Evolutionary conservation across 35 echinoderm and acorn worm species (phyloP).

Genomic region (Strongylocentrotus purpuratus): DNA sequence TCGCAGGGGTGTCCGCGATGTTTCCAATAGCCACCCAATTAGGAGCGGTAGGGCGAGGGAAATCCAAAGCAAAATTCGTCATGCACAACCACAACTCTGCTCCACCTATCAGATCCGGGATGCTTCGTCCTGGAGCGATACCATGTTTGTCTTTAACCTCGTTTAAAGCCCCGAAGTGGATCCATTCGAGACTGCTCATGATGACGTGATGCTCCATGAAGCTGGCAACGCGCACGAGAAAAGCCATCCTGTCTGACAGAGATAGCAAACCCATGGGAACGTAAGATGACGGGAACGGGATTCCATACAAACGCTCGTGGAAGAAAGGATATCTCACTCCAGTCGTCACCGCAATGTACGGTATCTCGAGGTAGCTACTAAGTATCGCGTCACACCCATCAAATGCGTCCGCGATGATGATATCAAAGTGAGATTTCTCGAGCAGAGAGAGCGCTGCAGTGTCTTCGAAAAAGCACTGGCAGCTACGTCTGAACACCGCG

Average conservation of each 20-base stretch:
- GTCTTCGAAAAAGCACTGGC: not conserved
- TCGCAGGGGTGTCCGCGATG: no score
- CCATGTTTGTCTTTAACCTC: not conserved
- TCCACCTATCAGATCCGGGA: not conserved
- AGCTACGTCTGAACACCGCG: not conserved
- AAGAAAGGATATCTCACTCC: not conserved
- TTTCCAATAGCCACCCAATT: no score
- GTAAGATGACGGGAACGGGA: slow-evolving; percentile 1
- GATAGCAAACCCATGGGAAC: not conserved
- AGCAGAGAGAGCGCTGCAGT: not conserved
- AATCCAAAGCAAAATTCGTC: no score
- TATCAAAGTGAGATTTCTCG: not conserved
- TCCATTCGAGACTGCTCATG: not conserved
- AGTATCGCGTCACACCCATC: not conserved
- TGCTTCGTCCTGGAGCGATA: not conserved
- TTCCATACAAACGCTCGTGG: not conserved
- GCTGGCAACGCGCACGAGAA: not conserved
- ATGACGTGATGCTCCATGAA: not conserved
- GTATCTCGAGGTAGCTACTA: not conserved
- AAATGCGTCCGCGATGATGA: slow-evolving; percentile 3
- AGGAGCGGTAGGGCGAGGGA: no score
- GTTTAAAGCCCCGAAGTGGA: no score
- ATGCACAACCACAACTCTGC: no score
- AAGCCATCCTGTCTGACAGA: not conserved
- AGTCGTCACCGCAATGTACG: not conserved